Evolutionary conservation across 2,888 invertebrate species (phyloP).

Genomic region (Leucoptera coffeella): DNA sequence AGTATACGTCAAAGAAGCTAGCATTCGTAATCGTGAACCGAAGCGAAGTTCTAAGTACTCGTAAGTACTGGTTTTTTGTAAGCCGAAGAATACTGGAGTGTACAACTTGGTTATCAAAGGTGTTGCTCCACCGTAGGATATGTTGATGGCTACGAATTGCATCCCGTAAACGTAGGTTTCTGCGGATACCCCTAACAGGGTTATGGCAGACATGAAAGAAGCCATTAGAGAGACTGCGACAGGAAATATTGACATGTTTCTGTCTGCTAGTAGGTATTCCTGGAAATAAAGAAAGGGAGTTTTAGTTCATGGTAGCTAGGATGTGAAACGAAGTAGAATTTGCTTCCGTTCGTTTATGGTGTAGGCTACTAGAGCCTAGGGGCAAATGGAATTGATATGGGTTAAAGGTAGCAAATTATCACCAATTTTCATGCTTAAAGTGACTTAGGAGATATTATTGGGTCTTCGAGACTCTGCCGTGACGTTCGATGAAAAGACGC

Average conservation of each 20-base stretch:
- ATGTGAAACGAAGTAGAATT: too few species aligned
- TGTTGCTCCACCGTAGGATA: conserved; percentile 67
- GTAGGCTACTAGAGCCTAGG: too few species aligned
- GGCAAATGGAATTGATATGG: too few species aligned
- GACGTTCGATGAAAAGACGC: too few species aligned
- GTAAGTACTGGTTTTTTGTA: conserved; percentile 82
- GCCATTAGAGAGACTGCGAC: conserved; percentile 88
- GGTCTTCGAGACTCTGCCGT: too few species aligned
- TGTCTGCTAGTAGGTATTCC: conserved; percentile 80
- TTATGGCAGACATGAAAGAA: conserved; percentile 90
- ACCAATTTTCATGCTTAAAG: too few species aligned
- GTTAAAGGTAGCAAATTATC: too few species aligned
- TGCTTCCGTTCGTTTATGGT: too few species aligned
- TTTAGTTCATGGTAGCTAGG: too few species aligned
- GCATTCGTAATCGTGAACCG: conserved; percentile 64
- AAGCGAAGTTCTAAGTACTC: conserved; percentile 90
- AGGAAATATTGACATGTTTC: conserved; percentile 71
- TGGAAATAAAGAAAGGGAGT: conserved; percentile 27
- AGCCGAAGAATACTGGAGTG: conserved; percentile 78
- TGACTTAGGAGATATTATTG: too few species aligned
- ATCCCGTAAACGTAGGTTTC: conserved; percentile 83
- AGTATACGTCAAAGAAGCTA: conserved; percentile 79
- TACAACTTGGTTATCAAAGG: conserved; percentile 72
- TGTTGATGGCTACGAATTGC: conserved; percentile 70
- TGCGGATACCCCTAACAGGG: conserved; percentile 80